Evolutionary conservation across 2,113 vertebrate genomes (phyloP).

Genomic region (Tupaia chinensis): DNA sequence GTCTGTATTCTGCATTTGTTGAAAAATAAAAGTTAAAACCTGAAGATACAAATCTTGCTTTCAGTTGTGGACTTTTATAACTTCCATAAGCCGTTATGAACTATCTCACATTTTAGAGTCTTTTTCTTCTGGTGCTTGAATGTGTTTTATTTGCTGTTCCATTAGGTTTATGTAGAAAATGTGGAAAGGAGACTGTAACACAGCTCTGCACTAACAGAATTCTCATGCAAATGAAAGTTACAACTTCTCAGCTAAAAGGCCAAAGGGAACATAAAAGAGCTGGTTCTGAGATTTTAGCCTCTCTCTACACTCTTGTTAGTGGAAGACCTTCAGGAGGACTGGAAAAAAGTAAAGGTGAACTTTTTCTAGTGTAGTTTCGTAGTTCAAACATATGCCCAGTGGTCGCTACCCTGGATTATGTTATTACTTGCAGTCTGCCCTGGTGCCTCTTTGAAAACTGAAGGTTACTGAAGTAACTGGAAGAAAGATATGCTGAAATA

Average conservation of each 20-base stretch:
- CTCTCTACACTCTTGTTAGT: neutral
- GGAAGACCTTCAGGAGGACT: neutral
- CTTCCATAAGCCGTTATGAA: neutral
- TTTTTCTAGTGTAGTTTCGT: neutral
- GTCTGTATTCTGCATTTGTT: neutral
- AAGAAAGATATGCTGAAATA: neutral
- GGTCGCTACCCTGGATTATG: neutral
- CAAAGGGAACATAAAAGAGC: neutral
- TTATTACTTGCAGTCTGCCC: neutral
- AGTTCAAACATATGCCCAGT: neutral
- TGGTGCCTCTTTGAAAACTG: neutral
- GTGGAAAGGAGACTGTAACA: neutral
- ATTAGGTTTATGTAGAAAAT: neutral
- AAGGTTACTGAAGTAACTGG: neutral
- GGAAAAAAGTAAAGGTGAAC: neutral
- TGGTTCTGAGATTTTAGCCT: neutral
- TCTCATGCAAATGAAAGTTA: neutral
- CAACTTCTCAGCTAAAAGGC: neutral
- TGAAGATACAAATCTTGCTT: slow-evolving; percentile 19
- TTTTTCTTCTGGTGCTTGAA: neutral
- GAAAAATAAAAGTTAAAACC: slow-evolving; percentile 21
- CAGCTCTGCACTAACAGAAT: neutral
- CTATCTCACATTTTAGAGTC: neutral
- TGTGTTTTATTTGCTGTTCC: neutral
- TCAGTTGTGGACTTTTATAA: neutral